Evolutionary conservation across 2,888 invertebrate genomes (phyloP), one percentile per base, ranked within the genome.

Genomic region (Amitus sp.): DNA sequence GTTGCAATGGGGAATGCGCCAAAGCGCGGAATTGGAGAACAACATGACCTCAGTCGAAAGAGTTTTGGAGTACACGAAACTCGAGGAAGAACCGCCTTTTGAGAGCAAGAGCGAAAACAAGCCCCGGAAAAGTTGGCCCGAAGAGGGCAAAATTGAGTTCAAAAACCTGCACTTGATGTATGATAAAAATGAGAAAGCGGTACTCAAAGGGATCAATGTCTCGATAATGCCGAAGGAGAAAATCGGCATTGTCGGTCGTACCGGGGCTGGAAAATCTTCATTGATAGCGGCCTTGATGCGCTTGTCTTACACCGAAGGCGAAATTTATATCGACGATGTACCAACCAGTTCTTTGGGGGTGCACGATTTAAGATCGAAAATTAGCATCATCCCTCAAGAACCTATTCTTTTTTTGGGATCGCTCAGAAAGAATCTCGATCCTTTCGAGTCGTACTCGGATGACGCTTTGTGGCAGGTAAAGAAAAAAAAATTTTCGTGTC

Each of bases 11-110:
- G 89, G 88, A 2, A 86, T 90, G 76, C 79, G 90, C 53, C 90
- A 91, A 73, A 88, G 88, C 40, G 89, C 90, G 1, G 90, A 90
- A 75, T 69, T 87, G 18, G 87, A 87, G 68, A 88, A 87, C 69
- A 85, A 86, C 62, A 86, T 88, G 86, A 87, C 86, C 0, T 86
- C 87, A 0, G 90, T 91, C 0, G 95, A 95, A 78, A 85, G 94
- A 67, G 88, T 68, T 1, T 71, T 93, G 7, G 95, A 95, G 73
- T 96, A 64, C 7, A 60, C n/a, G n/a, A n/a, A n/a, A n/a, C 6
- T 33, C 9, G n/a, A 33, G n/a, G 12, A 33, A 33, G 33, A 33
- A n/a, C 33, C 9, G 12, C n/a, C n/a, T 33, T 33, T 5, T n/a
- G 33, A n/a, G 9, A n/a, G n/a, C 2, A 9, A 33, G 12, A 3